phyloP scores from a whole-genome alignment of 2,888 invertebrate genomes.

The Tyria jacobaeae region DNA sequence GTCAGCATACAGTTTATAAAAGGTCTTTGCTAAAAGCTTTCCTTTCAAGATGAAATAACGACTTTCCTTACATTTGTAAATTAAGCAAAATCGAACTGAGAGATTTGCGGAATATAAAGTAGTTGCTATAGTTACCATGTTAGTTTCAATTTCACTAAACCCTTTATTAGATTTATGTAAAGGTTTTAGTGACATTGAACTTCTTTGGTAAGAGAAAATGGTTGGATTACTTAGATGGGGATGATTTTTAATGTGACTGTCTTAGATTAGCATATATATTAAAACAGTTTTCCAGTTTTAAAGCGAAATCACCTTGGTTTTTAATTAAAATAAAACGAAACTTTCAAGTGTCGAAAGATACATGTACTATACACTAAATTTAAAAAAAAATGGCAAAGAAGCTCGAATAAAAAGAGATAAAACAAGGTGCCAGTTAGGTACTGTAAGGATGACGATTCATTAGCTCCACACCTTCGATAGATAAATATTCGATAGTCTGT shows the following conservation, averaged over 20 bases:
- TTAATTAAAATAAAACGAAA: too few species aligned
- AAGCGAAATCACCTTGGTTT: too few species aligned
- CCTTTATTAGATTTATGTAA: neutral
- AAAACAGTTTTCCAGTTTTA: too few species aligned
- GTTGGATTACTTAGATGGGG: neutral
- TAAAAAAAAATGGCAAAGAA: too few species aligned
- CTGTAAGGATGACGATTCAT: too few species aligned
- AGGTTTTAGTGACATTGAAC: neutral
- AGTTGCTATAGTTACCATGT: neutral
- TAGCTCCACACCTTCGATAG: too few species aligned
- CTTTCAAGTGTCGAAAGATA: too few species aligned
- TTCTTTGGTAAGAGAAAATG: neutral
- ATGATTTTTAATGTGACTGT: neutral
- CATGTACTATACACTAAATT: too few species aligned
- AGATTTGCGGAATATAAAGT: neutral
- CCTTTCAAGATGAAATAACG: slow-evolving; percentile 8
- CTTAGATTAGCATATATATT: too few species aligned
- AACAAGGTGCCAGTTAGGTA: too few species aligned
- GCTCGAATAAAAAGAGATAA: too few species aligned
- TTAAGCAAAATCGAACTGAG: neutral
- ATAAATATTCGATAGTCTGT: too few species aligned
- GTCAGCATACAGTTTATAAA: neutral
- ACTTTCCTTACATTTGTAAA: neutral
- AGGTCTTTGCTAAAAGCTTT: slow-evolving; percentile 5
- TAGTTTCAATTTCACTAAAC: neutral